These are phyloP conservation scores for Dicycla oo DNA, from an alignment of 2,888 invertebrate genomes.

Conservation along the genomic window DNA sequence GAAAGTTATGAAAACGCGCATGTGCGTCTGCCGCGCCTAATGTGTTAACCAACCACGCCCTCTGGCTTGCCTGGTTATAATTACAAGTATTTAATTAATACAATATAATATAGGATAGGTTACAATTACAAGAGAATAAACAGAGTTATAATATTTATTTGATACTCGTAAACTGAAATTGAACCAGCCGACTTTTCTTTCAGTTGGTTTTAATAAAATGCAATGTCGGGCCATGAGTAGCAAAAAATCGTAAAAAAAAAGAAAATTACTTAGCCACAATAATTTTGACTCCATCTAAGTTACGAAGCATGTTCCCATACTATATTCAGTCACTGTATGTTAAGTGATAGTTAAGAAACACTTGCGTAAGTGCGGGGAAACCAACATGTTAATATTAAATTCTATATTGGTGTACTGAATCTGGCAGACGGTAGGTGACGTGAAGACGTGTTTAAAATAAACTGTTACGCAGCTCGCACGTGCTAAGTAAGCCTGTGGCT, in stretches of 20 bases:
- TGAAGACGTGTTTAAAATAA: slow-evolving; percentile 48
- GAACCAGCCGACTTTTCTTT: background rate
- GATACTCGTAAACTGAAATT: background rate
- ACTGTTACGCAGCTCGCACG: slow-evolving; percentile 21
- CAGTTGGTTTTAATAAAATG: too few species aligned
- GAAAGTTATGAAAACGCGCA: too few species aligned
- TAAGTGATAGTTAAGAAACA: slow-evolving; percentile 34
- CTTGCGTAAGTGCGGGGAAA: slow-evolving; percentile 31
- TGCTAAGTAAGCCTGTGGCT: too few species aligned
- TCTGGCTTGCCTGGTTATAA: too few species aligned
- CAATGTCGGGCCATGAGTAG: too few species aligned
- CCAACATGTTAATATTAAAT: slow-evolving; percentile 49
- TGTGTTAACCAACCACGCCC: too few species aligned
- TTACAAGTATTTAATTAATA: too few species aligned
- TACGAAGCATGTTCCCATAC: background rate
- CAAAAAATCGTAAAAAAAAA: background rate
- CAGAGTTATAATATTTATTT: background rate
- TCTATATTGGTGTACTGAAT: slow-evolving; percentile 46
- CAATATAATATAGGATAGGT: too few species aligned
- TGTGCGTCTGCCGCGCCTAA: too few species aligned
- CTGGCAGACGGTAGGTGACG: slow-evolving; percentile 48
- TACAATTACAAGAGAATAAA: background rate
- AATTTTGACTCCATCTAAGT: background rate
- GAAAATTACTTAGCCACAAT: background rate
- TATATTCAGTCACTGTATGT: slow-evolving; percentile 32